phyloP scores from a whole-genome alignment of 2,113 vertebrate genomes.

The Ctenodactylus gundi region DNA sequence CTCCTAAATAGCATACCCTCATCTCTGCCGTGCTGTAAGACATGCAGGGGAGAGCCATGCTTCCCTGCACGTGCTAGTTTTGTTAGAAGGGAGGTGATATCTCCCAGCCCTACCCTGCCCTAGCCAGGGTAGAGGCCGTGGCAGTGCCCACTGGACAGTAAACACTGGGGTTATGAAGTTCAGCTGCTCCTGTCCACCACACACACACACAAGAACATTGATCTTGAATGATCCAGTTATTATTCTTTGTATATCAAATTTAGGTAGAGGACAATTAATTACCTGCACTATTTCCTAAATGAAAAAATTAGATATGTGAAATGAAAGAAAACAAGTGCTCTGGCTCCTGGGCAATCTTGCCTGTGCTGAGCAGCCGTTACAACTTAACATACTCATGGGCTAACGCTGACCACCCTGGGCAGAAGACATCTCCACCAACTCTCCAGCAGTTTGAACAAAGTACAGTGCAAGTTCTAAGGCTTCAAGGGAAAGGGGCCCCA shows the following conservation, averaged over 20 bases:
- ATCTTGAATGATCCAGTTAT: neutral
- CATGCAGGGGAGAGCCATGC: neutral
- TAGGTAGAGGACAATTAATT: neutral
- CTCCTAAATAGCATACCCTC: neutral
- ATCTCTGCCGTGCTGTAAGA: neutral
- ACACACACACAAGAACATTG: neutral
- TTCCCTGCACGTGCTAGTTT: neutral
- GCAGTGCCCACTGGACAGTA: neutral
- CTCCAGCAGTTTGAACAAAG: neutral
- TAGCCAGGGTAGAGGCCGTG: neutral
- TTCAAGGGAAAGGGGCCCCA: neutral
- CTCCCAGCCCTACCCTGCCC: neutral
- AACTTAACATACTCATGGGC: neutral
- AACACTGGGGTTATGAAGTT: neutral
- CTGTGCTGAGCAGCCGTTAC: neutral
- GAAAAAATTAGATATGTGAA: neutral
- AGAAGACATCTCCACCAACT: neutral
- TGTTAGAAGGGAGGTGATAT: neutral
- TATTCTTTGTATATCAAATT: neutral
- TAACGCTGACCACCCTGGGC: no score
- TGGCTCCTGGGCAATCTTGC: neutral
- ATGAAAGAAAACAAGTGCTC: neutral
- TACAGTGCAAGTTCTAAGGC: neutral
- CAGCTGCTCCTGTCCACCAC: neutral
- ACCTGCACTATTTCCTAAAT: neutral